Evolutionary conservation across 1,140 invertebrate species (phyloP).

Genomic region (Aphaenogaster rudis): DNA sequence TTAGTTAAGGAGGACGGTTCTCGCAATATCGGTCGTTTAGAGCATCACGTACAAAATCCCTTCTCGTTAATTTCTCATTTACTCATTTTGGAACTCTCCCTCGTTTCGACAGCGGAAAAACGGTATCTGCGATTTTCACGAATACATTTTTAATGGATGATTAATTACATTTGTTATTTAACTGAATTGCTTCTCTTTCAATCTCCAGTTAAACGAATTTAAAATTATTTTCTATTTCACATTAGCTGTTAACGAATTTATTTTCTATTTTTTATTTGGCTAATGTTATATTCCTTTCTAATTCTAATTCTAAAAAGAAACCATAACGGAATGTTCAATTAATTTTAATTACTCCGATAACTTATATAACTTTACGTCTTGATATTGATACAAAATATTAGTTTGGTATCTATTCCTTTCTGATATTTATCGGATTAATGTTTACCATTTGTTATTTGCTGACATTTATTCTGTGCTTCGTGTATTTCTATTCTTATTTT

Average conservation of each 20-base stretch:
- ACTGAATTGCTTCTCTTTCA: not conserved
- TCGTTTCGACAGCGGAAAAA: not conserved
- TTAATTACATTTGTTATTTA: not conserved
- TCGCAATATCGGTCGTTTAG: conserved; percentile 8
- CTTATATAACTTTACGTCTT: not conserved
- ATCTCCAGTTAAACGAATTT: not conserved
- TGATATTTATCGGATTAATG: not conserved
- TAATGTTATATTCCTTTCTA: not conserved
- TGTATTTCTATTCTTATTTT: conserved; percentile 5
- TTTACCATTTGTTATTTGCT: not conserved
- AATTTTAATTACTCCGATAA: not conserved
- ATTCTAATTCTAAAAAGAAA: conserved; percentile 5
- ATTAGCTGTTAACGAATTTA: not conserved
- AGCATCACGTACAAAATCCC: not conserved
- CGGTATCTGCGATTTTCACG: not conserved
- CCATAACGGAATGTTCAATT: not conserved
- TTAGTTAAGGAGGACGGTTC: not conserved
- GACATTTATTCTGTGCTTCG: not conserved
- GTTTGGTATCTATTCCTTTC: not conserved
- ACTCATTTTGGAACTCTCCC: not conserved
- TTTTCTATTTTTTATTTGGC: not conserved
- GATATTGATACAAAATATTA: not conserved
- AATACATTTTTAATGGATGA: not conserved
- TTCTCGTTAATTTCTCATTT: conserved; percentile 4
- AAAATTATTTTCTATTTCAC: not conserved